Conservation (phyloP, 2,113 vertebrate genomes). For the Triplophysa siluroides region DNA sequence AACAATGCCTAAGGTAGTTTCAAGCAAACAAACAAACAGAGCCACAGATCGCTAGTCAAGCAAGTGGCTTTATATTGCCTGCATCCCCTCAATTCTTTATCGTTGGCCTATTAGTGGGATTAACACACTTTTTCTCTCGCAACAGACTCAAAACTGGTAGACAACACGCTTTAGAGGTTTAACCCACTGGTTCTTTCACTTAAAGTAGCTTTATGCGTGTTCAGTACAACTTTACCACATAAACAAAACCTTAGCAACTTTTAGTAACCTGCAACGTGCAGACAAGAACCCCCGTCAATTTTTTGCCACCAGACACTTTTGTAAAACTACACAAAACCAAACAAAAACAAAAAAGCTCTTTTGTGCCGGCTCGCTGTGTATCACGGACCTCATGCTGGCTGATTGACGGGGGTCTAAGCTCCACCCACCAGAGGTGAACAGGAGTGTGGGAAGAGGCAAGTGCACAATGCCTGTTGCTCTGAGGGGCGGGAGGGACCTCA, state of each 20-base stretch:
- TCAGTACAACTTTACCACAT: slow-evolving; percentile 26
- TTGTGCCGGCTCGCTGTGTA: slow-evolving; percentile 35
- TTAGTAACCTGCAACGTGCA: slow-evolving; percentile 16
- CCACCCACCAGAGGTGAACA: slow-evolving; percentile 53
- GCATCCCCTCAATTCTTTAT: not conserved
- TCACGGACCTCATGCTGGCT: slow-evolving; percentile 39
- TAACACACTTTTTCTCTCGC: slow-evolving; percentile 5
- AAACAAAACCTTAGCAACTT: slow-evolving; percentile 16
- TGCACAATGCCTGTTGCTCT: slow-evolving; percentile 42
- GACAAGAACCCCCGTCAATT: slow-evolving; percentile 9
- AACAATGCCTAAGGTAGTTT: not conserved
- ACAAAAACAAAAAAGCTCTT: slow-evolving; percentile 49
- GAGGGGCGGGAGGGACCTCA: slow-evolving; percentile 28
- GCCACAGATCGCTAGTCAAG: not conserved
- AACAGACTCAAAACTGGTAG: not conserved
- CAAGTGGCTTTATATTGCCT: not conserved
- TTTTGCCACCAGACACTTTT: slow-evolving; percentile 50
- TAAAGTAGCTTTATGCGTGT: slow-evolving; percentile 42
- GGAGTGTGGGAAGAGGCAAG: slow-evolving; percentile 56
- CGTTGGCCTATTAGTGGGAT: not conserved
- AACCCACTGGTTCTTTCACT: not conserved
- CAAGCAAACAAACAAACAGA: slow-evolving; percentile 8
- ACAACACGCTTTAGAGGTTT: not conserved
- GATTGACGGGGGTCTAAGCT: slow-evolving; percentile 52
- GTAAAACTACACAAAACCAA: slow-evolving; percentile 45